Conservation (phyloP, 2,113 vertebrate genomes). For the Podarcis cretensis region DNA sequence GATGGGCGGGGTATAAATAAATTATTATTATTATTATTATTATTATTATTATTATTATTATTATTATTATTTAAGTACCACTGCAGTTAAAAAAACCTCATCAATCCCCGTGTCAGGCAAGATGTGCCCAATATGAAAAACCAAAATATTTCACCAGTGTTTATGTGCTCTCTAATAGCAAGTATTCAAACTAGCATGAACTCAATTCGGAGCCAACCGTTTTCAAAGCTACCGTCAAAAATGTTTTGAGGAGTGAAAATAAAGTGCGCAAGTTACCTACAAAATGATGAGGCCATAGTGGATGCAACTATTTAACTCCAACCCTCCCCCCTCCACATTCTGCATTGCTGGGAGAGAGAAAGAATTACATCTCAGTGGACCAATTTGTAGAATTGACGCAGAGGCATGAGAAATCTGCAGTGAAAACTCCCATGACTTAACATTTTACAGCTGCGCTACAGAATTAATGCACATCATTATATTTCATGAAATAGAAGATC, state of each 20-base stretch:
- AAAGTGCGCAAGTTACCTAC: slow-evolving; percentile 4
- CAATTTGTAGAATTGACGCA: slow-evolving; percentile 46
- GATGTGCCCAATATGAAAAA: slow-evolving; percentile 3
- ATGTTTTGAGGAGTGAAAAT: slow-evolving; percentile 20
- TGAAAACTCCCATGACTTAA: slow-evolving; percentile 23
- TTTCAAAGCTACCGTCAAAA: slow-evolving; percentile 34
- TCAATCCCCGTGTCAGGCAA: not conserved
- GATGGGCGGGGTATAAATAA: too few relatives aligned
- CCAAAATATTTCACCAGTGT: slow-evolving; percentile 10
- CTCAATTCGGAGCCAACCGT: slow-evolving; percentile 32
- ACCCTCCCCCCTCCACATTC: not conserved
- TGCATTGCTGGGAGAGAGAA: slow-evolving; percentile 1
- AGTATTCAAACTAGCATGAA: slow-evolving; percentile 4
- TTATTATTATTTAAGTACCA: too few relatives aligned
- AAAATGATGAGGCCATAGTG: not conserved
- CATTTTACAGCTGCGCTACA: slow-evolving; percentile 42
- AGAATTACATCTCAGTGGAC: slow-evolving; percentile 21
- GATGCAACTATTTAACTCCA: slow-evolving; percentile 26
- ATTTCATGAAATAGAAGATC: slow-evolving; percentile 46
- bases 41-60: too few relatives aligned
- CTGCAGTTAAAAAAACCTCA: not conserved
- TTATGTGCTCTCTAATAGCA: slow-evolving; percentile 7
- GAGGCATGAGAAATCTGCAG: slow-evolving; percentile 40
- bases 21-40: too few relatives aligned
- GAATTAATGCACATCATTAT: slow-evolving; percentile 63